phyloP scores from a whole-genome alignment of 2,797 vertebrate genomes.

The Phaenicophaeus curvirostris region DNA sequence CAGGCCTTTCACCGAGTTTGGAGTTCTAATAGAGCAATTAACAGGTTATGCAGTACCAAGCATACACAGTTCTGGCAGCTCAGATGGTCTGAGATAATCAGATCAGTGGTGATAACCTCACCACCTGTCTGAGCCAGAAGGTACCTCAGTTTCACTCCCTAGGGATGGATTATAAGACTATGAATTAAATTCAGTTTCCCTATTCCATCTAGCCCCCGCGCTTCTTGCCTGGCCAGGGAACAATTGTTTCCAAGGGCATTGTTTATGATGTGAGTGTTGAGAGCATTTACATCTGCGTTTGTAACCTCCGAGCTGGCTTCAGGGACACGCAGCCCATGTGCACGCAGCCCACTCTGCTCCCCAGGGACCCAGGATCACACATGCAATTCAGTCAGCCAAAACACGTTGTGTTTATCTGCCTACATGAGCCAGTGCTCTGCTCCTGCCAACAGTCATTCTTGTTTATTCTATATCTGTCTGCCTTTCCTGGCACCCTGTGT shows the following conservation, averaged over 20 bases:
- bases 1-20: background rate
- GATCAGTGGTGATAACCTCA: background rate
- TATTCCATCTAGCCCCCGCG: background rate
- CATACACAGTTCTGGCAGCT: background rate
- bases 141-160: background rate
- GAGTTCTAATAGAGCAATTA: background rate
- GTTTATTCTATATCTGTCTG: conserved; percentile 7
- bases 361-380: background rate
- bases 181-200: background rate
- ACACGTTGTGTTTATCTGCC: background rate
- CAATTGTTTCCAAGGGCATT: background rate
- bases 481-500: background rate
- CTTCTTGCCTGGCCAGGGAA: background rate
- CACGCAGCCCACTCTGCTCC: rapidly evolving
- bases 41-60: background rate
- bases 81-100: background rate
- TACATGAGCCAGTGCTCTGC: rapidly evolving
- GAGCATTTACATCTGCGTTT: background rate
- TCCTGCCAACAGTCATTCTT: conserved; percentile 11
- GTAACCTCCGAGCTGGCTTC: background rate
- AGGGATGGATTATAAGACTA: background rate
- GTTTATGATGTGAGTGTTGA: background rate
- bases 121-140: background rate
- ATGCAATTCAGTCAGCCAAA: background rate
- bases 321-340: rapidly evolving